Evolutionary conservation across 2,888 invertebrate species (phyloP).

Genomic region (Muscina levida): DNA sequence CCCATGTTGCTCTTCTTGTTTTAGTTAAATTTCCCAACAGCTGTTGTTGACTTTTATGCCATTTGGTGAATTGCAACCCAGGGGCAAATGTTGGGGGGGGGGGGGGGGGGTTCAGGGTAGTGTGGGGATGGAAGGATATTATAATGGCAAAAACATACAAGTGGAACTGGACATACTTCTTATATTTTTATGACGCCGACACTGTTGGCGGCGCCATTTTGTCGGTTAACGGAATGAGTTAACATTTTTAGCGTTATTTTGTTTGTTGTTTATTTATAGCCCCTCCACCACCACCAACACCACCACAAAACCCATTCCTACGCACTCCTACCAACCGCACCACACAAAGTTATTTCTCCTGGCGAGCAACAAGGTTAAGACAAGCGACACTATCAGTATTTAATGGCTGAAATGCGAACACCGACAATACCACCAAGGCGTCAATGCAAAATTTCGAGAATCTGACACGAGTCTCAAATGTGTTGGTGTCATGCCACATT

Average conservation of each 20-base stretch:
- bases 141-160: not conserved
- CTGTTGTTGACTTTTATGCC: slow-evolving; percentile 46
- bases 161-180: slow-evolving; percentile 11
- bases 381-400: too few species aligned
- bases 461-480: not conserved
- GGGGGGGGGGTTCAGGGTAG: too few species aligned
- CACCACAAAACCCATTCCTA: not conserved
- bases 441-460: not conserved
- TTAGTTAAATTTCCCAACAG: slow-evolving; percentile 44
- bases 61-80: not conserved
- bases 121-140: not conserved
- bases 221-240: slow-evolving; percentile 57
- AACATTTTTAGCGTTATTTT: slow-evolving; percentile 20
- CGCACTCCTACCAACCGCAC: not conserved
- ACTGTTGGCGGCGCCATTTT: slow-evolving; percentile 56
- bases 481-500: not conserved
- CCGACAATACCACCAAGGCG: not conserved
- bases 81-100: too few species aligned
- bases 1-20: slow-evolving; percentile 1
- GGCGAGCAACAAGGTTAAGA: not conserved
- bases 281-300: too few species aligned
- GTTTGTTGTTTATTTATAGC: too few species aligned
- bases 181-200: slow-evolving; percentile 27
- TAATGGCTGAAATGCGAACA: slow-evolving; percentile 5
- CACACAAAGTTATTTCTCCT: too few species aligned